phyloP scores from a whole-genome alignment of 2,797 vertebrate genomes.

The Muscicapa striata region DNA sequence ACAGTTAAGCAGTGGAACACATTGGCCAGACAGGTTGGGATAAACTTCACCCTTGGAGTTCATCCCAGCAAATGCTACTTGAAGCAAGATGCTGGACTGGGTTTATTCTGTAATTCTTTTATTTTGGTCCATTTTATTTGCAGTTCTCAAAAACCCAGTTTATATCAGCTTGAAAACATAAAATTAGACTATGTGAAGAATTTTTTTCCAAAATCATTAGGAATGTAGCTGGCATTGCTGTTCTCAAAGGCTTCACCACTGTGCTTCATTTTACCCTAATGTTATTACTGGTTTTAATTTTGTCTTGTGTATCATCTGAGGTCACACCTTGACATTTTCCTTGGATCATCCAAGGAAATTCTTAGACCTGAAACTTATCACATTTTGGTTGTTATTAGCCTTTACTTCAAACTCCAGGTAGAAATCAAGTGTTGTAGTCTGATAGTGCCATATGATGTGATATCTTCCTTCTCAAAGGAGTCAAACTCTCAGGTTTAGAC shows the following conservation, averaged over 20 bases:
- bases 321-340: background rate
- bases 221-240: background rate
- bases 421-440: background rate
- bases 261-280: background rate
- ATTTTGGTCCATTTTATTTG: background rate
- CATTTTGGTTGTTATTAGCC: background rate
- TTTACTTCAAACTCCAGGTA: background rate
- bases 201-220: background rate
- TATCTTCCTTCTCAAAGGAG: background rate
- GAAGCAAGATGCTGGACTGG: background rate
- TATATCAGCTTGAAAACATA: background rate
- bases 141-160: rapidly evolving
- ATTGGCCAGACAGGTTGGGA: background rate
- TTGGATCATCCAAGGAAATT: background rate
- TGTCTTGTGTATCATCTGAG: background rate
- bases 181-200: background rate
- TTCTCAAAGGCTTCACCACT: background rate
- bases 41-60: background rate
- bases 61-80: background rate
- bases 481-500: background rate
- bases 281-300: background rate
- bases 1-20: background rate
- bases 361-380: background rate
- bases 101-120: background rate
- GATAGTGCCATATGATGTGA: background rate